Evolutionary conservation across 2,888 invertebrate genomes (phyloP).

Genomic region (Lacanobia oleracea): DNA sequence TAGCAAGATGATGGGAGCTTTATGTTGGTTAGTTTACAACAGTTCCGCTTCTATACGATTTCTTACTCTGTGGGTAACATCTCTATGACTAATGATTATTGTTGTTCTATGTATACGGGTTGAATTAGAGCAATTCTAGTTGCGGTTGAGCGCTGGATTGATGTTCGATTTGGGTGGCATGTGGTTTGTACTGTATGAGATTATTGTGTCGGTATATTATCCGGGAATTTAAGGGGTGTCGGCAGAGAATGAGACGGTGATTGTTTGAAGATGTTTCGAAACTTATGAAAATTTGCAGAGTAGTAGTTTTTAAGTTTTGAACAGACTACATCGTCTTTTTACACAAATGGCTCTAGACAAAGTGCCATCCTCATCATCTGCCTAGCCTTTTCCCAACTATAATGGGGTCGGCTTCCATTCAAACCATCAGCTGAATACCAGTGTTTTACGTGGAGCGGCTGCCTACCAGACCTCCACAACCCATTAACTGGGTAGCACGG

Average conservation of each 20-base stretch:
- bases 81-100: constrained; percentile 71
- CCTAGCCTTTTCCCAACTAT: too few species aligned
- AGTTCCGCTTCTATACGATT: constrained; percentile 3
- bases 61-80: constrained; percentile 41
- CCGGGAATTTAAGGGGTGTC: neutral
- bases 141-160: constrained; percentile 51
- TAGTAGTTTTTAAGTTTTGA: neutral
- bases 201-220: constrained; percentile 15
- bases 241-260: neutral
- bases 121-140: constrained; percentile 45
- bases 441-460: too few species aligned
- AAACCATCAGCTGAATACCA: too few species aligned
- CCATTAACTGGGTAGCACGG: too few species aligned
- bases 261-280: neutral
- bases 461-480: too few species aligned
- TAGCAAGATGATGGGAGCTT: too few species aligned
- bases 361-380: too few species aligned
- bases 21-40: too few species aligned
- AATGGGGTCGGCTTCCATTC: too few species aligned
- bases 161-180: constrained; percentile 48
- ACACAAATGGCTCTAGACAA: too few species aligned
- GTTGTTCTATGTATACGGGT: constrained; percentile 44
- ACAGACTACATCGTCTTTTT: neutral
- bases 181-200: constrained; percentile 22
- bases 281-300: neutral